These are phyloP conservation scores for Diarsia brunnea DNA, from an alignment of 2,888 invertebrate species.

Conservation along the genomic window DNA sequence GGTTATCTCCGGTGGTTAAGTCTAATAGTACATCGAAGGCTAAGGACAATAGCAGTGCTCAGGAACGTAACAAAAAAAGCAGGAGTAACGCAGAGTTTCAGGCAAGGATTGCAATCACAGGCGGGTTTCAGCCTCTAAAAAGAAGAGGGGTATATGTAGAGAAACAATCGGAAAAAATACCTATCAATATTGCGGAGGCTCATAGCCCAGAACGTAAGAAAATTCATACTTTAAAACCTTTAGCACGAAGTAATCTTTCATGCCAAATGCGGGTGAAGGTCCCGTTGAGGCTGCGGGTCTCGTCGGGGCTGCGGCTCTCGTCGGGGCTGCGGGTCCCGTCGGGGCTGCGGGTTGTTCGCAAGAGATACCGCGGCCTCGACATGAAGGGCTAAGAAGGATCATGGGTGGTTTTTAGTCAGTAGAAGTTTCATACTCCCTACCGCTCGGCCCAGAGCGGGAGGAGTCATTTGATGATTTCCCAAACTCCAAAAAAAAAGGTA, in stretches of 20 bases:
- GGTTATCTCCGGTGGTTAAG: slow-evolving; percentile 70
- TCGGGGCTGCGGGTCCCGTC: no score
- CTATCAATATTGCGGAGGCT: slow-evolving; percentile 10
- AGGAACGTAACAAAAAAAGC: slow-evolving; percentile 68
- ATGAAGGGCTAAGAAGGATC: no score
- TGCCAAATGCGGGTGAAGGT: no score
- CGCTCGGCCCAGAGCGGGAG: no score
- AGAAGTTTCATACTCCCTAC: no score
- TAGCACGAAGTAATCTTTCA: background rate
- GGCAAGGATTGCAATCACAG: slow-evolving; percentile 9
- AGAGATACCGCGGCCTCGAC: no score
- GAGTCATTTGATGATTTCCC: no score
- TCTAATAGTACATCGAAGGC: slow-evolving; percentile 69
- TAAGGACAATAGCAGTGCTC: slow-evolving; percentile 25
- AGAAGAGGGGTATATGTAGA: slow-evolving; percentile 83
- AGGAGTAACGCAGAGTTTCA: slow-evolving; percentile 74
- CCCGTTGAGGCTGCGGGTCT: no score
- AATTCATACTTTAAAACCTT: background rate
- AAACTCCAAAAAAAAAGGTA: no score
- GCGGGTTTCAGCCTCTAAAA: slow-evolving; percentile 64
- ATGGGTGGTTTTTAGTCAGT: no score
- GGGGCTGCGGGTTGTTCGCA: no score
- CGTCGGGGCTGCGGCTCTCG: no score
- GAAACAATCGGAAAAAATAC: slow-evolving; percentile 67
- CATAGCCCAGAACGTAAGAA: slow-evolving; percentile 52